Evolutionary conservation across 92 coral and sea anemone species (phyloP).

Genomic region (Epizoanthus scotinus): DNA sequence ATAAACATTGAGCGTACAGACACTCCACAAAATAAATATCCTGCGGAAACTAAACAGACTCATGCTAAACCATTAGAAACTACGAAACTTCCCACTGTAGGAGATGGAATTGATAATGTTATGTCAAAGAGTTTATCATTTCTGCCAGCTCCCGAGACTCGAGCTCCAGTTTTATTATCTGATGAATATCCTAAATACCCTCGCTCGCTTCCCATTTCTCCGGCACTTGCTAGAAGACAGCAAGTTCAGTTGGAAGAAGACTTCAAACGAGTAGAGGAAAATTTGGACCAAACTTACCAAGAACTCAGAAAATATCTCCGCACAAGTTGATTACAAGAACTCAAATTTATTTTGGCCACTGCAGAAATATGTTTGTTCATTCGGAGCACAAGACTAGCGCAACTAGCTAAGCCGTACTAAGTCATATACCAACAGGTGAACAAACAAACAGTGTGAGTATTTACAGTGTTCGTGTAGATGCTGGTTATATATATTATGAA

Average conservation of each 20-base stretch:
- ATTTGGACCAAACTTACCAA: slow-evolving; percentile 61
- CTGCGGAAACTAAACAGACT: background rate
- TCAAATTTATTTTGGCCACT: too few relatives aligned
- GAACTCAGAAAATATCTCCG: slow-evolving; percentile 59
- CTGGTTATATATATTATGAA: too few relatives aligned
- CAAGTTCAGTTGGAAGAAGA: slow-evolving; percentile 68
- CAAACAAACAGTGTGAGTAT: too few relatives aligned
- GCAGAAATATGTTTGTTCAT: too few relatives aligned
- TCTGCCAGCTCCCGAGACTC: background rate
- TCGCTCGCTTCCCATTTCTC: slow-evolving; percentile 32
- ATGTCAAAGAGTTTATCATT: slow-evolving; percentile 23
- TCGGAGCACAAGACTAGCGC: too few relatives aligned
- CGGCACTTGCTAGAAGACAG: slow-evolving; percentile 62
- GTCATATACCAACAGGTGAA: too few relatives aligned
- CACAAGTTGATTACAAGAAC: slow-evolving; percentile 33
- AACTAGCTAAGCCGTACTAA: too few relatives aligned
- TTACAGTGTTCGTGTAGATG: too few relatives aligned
- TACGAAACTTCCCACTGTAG: background rate
- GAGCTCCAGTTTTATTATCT: background rate
- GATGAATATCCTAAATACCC: slow-evolving; percentile 32
- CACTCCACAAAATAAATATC: slow-evolving; percentile 7
- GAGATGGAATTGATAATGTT: background rate
- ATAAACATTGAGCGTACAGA: slow-evolving; percentile 28
- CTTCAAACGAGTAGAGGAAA: slow-evolving; percentile 69
- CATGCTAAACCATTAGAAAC: background rate